Percentiles rank a stretch among this genome's conserved stretches.
Evolutionary conservation across 2,797 vertebrate genomes (phyloP).

Genomic region (Eupleurogrammus muticus): DNA sequence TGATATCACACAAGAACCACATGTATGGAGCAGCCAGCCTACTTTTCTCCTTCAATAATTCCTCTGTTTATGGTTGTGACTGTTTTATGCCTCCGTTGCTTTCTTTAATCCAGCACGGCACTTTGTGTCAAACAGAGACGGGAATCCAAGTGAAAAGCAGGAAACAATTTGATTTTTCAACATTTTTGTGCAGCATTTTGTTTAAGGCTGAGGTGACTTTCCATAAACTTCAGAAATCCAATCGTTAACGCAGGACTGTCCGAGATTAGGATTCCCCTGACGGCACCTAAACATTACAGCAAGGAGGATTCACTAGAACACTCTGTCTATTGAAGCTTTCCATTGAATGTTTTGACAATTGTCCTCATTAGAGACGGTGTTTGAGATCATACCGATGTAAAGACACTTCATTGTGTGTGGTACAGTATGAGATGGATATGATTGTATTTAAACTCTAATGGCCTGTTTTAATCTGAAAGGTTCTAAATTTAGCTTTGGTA

Average conservation of each 20-base stretch:
- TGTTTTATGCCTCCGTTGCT: background rate
- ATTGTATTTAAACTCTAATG: background rate
- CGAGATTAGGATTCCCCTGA: background rate
- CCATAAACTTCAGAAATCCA: background rate
- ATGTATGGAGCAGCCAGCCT: background rate
- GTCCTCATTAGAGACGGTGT: background rate
- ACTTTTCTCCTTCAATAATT: background rate
- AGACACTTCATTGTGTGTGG: background rate
- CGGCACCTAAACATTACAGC: no score
- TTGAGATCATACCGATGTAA: background rate
- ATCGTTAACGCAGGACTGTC: background rate
- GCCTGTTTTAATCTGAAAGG: background rate
- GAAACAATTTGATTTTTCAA: background rate
- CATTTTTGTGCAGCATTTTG: background rate
- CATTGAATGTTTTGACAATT: no score
- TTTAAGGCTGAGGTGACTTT: background rate
- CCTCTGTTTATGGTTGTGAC: background rate
- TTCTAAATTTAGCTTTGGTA: background rate
- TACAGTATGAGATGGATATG: background rate
- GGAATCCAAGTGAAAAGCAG: background rate
- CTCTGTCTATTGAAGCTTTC: no score
- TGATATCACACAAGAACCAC: background rate
- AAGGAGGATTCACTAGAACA: no score
- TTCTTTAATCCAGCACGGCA: background rate
- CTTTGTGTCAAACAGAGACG: conserved; percentile 1